phyloP scores from a whole-genome alignment of 1,140 invertebrate species.

The Formica exsecta region DNA sequence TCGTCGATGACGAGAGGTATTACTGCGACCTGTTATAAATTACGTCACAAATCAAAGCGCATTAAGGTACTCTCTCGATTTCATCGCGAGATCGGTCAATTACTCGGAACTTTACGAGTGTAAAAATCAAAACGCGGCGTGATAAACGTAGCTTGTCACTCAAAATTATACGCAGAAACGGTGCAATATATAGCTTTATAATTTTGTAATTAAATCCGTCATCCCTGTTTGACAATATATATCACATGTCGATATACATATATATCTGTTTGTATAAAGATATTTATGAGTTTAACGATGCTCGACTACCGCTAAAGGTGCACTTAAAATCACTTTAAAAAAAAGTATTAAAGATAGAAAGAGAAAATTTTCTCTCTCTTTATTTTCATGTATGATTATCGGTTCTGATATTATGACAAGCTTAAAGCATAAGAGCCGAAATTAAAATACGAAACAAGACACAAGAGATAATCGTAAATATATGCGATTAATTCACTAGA shows the following conservation, averaged over 20 bases:
- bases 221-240: neutral
- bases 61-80: slow-evolving; percentile 10
- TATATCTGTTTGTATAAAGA: neutral
- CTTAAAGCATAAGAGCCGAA: too few species aligned
- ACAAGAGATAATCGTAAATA: slow-evolving; percentile 15
- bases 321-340: too few species aligned
- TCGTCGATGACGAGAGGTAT: slow-evolving; percentile 3
- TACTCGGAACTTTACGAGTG: neutral
- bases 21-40: slow-evolving; percentile 34
- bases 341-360: neutral
- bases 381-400: neutral
- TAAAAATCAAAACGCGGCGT: slow-evolving; percentile 49
- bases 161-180: neutral
- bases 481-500: neutral
- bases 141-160: slow-evolving; percentile 44
- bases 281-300: slow-evolving; percentile 7
- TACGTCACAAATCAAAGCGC: neutral
- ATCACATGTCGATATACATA: neutral
- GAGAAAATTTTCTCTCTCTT: neutral
- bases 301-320: too few species aligned
- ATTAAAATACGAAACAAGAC: too few species aligned
- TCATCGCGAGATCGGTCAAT: slow-evolving; percentile 21
- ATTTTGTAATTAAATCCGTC: slow-evolving; percentile 17
- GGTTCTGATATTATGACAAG: too few species aligned
- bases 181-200: neutral